Evolutionary conservation across 1,140 invertebrate species (phyloP), one percentile per base, ranked within the genome.

Genomic region (Aphaenogaster floridana): DNA sequence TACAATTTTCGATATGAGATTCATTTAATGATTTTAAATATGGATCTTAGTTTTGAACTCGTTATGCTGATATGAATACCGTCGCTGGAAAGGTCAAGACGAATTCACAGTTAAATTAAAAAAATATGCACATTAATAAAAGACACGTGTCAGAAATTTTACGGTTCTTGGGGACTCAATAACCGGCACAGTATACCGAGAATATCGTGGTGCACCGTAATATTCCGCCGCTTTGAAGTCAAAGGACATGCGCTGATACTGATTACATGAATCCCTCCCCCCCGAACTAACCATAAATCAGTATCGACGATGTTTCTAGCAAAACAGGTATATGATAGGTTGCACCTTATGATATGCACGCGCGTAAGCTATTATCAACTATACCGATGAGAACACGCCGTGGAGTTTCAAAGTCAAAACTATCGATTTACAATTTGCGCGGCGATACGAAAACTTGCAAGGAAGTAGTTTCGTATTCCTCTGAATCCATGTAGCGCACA

Each of bases 141-240:
- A 28, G 39, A 34, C 3, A 39, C 8, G n/a, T 11, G 48, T 8
- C 9, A 54, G 6, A 72, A 81, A 57, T 34, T 71, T 57, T 42
- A 52, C n/a, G 48, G 3, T 57, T 57, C 13, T 69, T 15, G 15
- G 28, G 2, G 34, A 54, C 42, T 61, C 54, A 45, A 63, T 63
- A 74, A 84, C 15, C 45, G 45, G 28, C 28, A 48, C 11, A 11
- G 11, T 48, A n/a, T 48, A 59, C 9, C 80, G 45, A n/a, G 28
- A 74, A 84, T 74, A 76, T 76, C 45, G 54, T 42, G 42, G 28
- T 48, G 34, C 6, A 8, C 69, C 28, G 17, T 61, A 36, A 84
- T 83, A 83, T 39, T 48, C 48, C 13, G 4, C 50, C 48, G 28
- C 80, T 84, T 84, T 84, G 80, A 84, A 84, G 42, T 84, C 80